phyloP scores from a whole-genome alignment of 2,797 vertebrate genomes.

The Aplochiton taeniatus region DNA sequence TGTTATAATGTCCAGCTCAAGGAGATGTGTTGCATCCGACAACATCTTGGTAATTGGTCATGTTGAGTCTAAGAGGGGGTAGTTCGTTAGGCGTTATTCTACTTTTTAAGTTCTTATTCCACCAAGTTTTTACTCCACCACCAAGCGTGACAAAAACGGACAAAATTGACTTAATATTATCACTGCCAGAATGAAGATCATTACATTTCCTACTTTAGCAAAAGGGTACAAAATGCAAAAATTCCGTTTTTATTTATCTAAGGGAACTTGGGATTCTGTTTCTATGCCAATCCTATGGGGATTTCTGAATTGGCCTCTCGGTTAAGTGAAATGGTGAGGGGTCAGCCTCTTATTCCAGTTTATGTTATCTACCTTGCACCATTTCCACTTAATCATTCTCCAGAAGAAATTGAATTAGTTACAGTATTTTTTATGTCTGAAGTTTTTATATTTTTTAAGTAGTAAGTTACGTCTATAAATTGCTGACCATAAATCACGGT shows the following conservation, averaged over 20 bases:
- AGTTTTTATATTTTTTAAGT: conserved; percentile 16
- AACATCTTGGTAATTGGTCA: not conserved
- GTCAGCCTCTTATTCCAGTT: conserved; percentile 26
- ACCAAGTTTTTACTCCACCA: not conserved
- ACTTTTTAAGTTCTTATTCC: not conserved
- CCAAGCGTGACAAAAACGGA: conserved; percentile 9
- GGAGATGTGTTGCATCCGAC: not conserved
- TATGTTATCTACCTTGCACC: conserved; percentile 38
- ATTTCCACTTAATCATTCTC: conserved; percentile 23
- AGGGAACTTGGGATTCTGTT: conserved; percentile 13
- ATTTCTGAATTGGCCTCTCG: conserved; percentile 13
- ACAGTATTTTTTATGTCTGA: not conserved
- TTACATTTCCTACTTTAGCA: conserved; percentile 12
- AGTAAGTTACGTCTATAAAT: not conserved
- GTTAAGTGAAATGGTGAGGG: conserved; percentile 12
- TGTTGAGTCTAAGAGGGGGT: not conserved
- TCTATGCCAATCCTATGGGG: conserved; percentile 7
- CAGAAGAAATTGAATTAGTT: conserved; percentile 10
- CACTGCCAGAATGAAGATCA: conserved; percentile 13
- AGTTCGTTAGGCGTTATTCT: not conserved
- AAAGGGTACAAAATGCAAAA: conserved; percentile 19
- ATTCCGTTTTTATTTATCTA: conserved; percentile 25
- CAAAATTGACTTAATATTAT: conserved; percentile 15
- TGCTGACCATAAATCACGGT: too few species aligned
- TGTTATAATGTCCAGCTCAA: not conserved